Percentiles rank a stretch among this genome's conserved stretches.
Evolutionary conservation across 1,140 invertebrate genomes (phyloP).

Genomic region (Hirudo medicinalis): DNA sequence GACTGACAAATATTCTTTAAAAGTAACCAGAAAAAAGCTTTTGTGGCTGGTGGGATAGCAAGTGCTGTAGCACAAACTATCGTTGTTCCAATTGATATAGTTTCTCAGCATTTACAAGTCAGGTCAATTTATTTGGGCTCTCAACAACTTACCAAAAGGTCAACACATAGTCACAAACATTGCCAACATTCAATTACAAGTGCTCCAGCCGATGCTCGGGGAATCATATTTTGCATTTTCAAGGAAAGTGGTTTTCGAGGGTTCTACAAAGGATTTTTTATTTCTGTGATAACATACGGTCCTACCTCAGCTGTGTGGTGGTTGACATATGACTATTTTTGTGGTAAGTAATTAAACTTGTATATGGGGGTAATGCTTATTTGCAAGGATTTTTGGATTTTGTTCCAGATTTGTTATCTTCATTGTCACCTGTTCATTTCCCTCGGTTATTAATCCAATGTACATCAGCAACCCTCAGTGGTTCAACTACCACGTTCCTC

Average conservation of each 20-base stretch:
- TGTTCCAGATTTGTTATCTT: slow-evolving; percentile 57
- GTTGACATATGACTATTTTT: slow-evolving; percentile 83
- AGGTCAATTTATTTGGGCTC: slow-evolving; percentile 36
- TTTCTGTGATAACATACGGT: slow-evolving; percentile 78
- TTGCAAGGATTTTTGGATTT: not conserved
- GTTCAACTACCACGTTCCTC: slow-evolving; percentile 75
- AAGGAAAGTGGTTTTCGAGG: slow-evolving; percentile 64
- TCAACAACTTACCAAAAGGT: not conserved
- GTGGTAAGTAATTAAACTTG: slow-evolving; percentile 53
- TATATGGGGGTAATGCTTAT: not conserved
- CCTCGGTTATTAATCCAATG: slow-evolving; percentile 76
- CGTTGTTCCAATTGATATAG: slow-evolving; percentile 86
- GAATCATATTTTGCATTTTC: slow-evolving; percentile 54
- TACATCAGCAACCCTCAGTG: slow-evolving; percentile 70
- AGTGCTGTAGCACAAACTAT: slow-evolving; percentile 86
- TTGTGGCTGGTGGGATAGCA: slow-evolving; percentile 70
- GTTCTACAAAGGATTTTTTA: slow-evolving; percentile 83
- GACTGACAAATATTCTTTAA: slow-evolving; percentile 29
- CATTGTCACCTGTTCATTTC: slow-evolving; percentile 56
- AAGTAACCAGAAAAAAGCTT: slow-evolving; percentile 44
- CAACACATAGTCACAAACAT: not conserved
- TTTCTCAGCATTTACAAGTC: slow-evolving; percentile 93
- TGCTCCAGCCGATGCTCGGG: not conserved
- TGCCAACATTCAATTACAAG: not conserved
- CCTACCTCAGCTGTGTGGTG: slow-evolving; percentile 93